These are phyloP conservation scores for Peromyscus nudipes DNA, from an alignment of 2,797 vertebrate genomes.

Conservation along the genomic window DNA sequence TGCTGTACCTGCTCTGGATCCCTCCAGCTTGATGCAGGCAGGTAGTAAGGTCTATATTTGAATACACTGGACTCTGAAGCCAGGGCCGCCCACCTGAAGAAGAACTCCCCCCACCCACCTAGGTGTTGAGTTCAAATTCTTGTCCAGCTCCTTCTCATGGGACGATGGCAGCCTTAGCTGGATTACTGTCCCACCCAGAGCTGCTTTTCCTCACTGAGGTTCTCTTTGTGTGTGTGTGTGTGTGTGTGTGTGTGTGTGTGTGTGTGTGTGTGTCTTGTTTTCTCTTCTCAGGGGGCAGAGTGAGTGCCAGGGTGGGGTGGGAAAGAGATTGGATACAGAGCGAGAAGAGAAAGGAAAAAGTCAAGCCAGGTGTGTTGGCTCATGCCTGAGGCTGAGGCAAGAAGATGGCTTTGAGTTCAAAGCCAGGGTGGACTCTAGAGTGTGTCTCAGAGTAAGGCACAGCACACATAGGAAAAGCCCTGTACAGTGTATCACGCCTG, in stretches of 20 bases:
- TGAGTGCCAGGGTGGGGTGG: neutral
- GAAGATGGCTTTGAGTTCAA: neutral
- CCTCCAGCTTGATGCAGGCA: neutral
- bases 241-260: no score
- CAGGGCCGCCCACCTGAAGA: neutral
- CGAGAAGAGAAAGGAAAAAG: neutral
- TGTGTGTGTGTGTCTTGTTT: no score
- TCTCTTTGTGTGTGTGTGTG: neutral
- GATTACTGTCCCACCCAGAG: neutral
- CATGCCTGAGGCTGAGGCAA: neutral
- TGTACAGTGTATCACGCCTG: no score
- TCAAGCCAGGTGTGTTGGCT: neutral
- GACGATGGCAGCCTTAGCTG: neutral
- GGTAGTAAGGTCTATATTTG: neutral
- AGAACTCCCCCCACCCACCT: no score
- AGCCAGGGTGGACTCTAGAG: neutral
- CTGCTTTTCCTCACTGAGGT: neutral
- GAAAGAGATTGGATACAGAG: neutral
- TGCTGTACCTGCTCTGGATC: constrained; percentile 14
- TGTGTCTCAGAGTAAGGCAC: neutral
- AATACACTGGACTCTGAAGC: neutral
- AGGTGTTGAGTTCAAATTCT: neutral
- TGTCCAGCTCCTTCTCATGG: neutral
- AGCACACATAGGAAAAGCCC: neutral
- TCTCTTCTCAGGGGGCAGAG: neutral